These are phyloP conservation scores for Hyles vespertilio DNA, from an alignment of 1,140 invertebrate species.

Conservation along the genomic window DNA sequence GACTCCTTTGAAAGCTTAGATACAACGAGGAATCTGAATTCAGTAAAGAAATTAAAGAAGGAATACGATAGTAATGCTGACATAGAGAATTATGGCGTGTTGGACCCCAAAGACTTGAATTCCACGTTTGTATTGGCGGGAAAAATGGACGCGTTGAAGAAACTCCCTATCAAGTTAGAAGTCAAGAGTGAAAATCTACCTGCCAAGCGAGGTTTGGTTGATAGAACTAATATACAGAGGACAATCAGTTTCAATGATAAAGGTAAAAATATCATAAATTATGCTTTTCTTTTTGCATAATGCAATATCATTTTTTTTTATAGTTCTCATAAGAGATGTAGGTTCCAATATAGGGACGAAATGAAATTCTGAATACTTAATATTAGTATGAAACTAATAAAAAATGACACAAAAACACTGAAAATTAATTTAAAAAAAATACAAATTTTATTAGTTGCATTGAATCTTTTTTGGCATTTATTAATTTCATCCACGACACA, in stretches of 20 bases:
- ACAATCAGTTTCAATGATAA: conserved; percentile 52
- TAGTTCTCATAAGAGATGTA: background rate
- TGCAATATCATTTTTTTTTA: background rate
- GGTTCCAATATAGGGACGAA: background rate
- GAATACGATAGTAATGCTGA: conserved; percentile 32
- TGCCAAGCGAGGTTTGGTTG: conserved; percentile 38
- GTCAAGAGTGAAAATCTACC: conserved; percentile 31
- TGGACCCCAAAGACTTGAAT: conserved; percentile 63
- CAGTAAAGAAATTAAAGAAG: conserved; percentile 53
- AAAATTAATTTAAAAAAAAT: too few species aligned
- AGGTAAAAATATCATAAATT: conserved; percentile 29
- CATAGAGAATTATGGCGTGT: conserved; percentile 36
- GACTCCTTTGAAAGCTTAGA: conserved; percentile 61
- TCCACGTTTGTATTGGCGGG: conserved; percentile 67
- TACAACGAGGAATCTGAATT: conserved; percentile 42
- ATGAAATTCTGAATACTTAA: too few species aligned
- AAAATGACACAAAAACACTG: too few species aligned
- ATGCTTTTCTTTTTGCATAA: background rate
- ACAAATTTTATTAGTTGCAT: too few species aligned
- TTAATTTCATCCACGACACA: too few species aligned
- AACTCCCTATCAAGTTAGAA: conserved; percentile 32
- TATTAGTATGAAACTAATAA: too few species aligned
- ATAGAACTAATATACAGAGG: conserved; percentile 52
- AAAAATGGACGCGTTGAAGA: conserved; percentile 44
- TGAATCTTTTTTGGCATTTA: too few species aligned